Evolutionary conservation across 1,140 invertebrate species (phyloP), one percentile per base, ranked within the genome.

Genomic region (Temnothorax curvispinosus): DNA sequence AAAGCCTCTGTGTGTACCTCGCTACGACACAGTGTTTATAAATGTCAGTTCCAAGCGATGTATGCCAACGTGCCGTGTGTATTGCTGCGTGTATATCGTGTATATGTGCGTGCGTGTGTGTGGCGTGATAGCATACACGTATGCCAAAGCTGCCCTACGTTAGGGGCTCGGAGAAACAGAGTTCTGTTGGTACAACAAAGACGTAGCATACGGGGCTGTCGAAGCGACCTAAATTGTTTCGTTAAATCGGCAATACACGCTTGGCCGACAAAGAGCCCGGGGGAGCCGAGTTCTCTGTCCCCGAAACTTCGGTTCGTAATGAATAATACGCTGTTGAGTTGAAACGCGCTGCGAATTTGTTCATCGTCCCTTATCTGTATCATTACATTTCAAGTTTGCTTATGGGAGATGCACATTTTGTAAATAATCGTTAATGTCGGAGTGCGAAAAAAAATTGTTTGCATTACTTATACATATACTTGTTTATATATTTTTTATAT

Each of bases 41-140:
- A 91, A 91, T 84, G 87, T 90, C 90, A 88, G 90, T 54, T 75
- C 67, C 78, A 74, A 88, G 86, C 89, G 72, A 90, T 88, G 84
- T 75, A 62, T 89, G 89, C 86, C 88, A 87, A 87, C 85, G 88
- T 58, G 44, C 85, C 71, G 44, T 58, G 54, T 54, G 71, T 71
- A 41, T 78, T 54, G 27, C 15, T 38, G 62, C 38, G 15, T 54
- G 47, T 41, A n/a, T 52, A 38, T 67, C 62, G 6, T 41, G 15
- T 27, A 5, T n/a, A 1, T 15, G 11, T 44, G 18, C 11, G 32
- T n/a, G 50, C 27, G 56, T 62, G 15, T 44, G 32, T 38, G n/a
- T 11, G 15, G 54, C 2, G 11, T 64, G 72, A 82, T 71, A 72
- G 54, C 56, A 58, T 52, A 56, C 27, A 60, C 72, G 82, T 52